Evolutionary conservation across 2,113 vertebrate genomes (phyloP).

Genomic region (Phocoena sinus): DNA sequence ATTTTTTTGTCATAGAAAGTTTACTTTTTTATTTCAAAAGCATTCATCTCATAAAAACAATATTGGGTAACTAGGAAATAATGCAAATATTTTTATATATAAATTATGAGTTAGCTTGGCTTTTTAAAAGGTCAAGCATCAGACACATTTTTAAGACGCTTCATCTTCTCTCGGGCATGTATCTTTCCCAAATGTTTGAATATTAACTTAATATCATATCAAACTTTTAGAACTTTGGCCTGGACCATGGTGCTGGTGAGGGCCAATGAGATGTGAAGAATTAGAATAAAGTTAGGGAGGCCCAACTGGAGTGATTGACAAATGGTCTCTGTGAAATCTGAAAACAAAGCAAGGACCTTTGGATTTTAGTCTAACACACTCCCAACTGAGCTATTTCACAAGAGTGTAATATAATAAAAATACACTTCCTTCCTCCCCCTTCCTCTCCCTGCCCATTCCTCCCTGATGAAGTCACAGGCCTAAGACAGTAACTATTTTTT

Average conservation of each 20-base stretch:
- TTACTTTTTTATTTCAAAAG: not conserved
- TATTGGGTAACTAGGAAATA: not conserved
- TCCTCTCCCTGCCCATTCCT: fast-evolving
- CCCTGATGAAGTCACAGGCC: not conserved
- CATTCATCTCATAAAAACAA: not conserved
- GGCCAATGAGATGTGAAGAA: not conserved
- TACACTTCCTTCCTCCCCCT: not conserved
- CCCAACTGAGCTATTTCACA: not conserved
- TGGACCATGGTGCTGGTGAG: fast-evolving
- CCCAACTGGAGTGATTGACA: fast-evolving
- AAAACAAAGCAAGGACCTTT: not conserved
- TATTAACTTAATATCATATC: not conserved
- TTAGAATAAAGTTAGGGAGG: not conserved
- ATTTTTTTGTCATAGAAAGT: not conserved
- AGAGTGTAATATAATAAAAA: no score
- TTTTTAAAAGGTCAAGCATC: not conserved
- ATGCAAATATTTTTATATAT: not conserved
- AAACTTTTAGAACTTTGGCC: not conserved
- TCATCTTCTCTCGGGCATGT: not conserved
- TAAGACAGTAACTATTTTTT: not conserved
- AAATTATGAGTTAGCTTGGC: not conserved
- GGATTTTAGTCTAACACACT: not conserved
- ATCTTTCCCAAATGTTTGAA: not conserved
- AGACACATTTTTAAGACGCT: not conserved
- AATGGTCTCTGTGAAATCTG: not conserved